These are phyloP conservation scores for Spodoptera littoralis DNA, from an alignment of 2,888 invertebrate species.

Conservation along the genomic window DNA sequence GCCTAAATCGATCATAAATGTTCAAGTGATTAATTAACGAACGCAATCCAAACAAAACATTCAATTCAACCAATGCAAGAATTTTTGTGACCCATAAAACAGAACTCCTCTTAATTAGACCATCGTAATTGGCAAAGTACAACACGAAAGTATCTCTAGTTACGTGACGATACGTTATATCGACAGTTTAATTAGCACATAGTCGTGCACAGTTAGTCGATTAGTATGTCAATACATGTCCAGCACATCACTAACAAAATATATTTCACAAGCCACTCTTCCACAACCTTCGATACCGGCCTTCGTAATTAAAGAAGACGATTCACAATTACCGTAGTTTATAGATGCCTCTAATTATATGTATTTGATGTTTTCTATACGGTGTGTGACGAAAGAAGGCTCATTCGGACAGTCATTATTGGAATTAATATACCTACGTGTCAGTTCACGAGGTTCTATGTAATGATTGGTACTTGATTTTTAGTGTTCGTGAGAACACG, in stretches of 20 bases:
- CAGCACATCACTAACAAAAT: conserved; percentile 47
- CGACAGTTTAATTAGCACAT: conserved; percentile 48
- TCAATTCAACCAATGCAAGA: too few species aligned
- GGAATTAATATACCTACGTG: conserved; percentile 89
- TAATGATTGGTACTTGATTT: conserved; percentile 84
- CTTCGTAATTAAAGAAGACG: conserved; percentile 87
- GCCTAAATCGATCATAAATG: too few species aligned
- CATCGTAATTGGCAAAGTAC: conserved; percentile 26
- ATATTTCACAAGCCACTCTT: conserved; percentile 58
- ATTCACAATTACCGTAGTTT: conserved; percentile 86
- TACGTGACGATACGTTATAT: conserved; percentile 47
- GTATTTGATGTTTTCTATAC: conserved; percentile 87
- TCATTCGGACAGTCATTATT: conserved; percentile 84
- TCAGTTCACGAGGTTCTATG: conserved; percentile 83
- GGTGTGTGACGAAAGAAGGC: conserved; percentile 85
- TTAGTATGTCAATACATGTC: conserved; percentile 56
- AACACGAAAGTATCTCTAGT: conserved; percentile 18
- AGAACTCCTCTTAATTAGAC: conserved; percentile 10
- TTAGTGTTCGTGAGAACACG: conserved; percentile 85
- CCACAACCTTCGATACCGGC: conserved; percentile 77
- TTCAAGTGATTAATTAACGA: too few species aligned
- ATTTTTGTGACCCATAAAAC: conserved; percentile 4
- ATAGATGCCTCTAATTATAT: conserved; percentile 87
- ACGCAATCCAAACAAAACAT: neutral
- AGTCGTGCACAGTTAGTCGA: conserved; percentile 38